Evolutionary conservation across 2,888 invertebrate species (phyloP).

Genomic region (Rapana venosa): DNA sequence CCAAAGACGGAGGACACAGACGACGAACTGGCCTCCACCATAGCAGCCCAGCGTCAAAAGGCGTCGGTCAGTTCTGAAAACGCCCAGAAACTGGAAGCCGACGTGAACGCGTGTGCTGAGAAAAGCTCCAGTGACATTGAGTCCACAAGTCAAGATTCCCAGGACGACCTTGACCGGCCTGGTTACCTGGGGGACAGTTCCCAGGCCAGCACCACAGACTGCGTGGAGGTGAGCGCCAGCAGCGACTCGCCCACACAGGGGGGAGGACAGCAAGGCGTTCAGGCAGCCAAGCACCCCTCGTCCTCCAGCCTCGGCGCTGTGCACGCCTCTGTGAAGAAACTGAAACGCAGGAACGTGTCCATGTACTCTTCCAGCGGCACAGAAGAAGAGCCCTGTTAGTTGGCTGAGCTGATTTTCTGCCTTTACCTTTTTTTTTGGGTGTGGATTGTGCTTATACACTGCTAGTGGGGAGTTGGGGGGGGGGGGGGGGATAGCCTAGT

Average conservation of each 20-base stretch:
- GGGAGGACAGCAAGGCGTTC: neutral
- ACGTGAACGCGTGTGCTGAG: neutral
- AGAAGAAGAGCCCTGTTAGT: slow-evolving; percentile 37
- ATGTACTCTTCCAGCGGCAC: slow-evolving; percentile 72
- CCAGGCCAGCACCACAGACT: slow-evolving; percentile 1
- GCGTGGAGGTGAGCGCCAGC: neutral
- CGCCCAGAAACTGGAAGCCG: neutral
- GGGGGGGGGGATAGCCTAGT: no score
- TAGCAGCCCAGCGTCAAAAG: neutral
- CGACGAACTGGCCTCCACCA: neutral
- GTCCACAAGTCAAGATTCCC: slow-evolving; percentile 29
- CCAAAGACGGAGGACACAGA: neutral
- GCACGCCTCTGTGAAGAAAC: slow-evolving; percentile 42
- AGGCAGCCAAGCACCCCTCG: neutral
- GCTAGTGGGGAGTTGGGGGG: no score
- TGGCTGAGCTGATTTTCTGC: neutral
- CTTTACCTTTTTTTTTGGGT: no score
- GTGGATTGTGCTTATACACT: no score
- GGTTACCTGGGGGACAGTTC: neutral
- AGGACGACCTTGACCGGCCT: neutral
- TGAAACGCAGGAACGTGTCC: slow-evolving; percentile 74
- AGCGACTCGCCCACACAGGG: neutral
- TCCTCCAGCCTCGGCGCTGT: neutral
- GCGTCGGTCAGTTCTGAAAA: neutral
- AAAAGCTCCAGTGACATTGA: slow-evolving; percentile 27